Base-by-base conservation (phyloP, 2,888 invertebrate species). In the Habrosyne pyritoides region DNA sequence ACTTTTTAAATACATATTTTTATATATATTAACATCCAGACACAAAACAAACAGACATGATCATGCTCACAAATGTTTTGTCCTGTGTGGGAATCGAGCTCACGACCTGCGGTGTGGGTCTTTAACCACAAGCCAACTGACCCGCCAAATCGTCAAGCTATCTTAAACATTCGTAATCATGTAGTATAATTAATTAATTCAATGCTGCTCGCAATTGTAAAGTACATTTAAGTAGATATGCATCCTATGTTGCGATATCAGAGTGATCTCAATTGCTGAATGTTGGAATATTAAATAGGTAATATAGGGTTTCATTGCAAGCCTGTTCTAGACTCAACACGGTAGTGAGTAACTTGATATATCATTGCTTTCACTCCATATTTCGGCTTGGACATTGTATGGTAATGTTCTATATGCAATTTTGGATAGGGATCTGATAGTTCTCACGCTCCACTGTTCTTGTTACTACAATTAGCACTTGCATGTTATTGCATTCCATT, bases 381-480 rank as follows among this genome's bases (percentile, higher is more conserved):
- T 81, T 82, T 77, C 56, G 69, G 69, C 54, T 73, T 58, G 67
- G 59, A 78, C 72, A 82, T 85, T 83, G 83, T 84, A 83, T 81
- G 84, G 71, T 83, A 84, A 83, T 84, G 63, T 56, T 56, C 64
- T 66, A 75, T 76, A 73, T 79, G 73, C 75, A 77, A 78, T 77
- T 81, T 69, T 18, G 42, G 18, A 42, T 42, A 68, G 70, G 69
- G 67, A 80, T 75, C 73, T 73, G 64, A 67, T 73, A 74, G 68
- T 84, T 87, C 87, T 75, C 86, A 86, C 86, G 87, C 69, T 82
- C 74, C 69, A 75, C 67, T 74, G 74, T 69, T 75, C 75, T 73
- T 73, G 73, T 75, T 69, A 73, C 66, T 71, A 71, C 73, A 84
- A 84, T 86, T 83, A 84, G 69, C 79, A 81, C 73, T 59, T 76